Evolutionary conservation across 2,113 vertebrate genomes (phyloP).

Genomic region (Azemiops feae): DNA sequence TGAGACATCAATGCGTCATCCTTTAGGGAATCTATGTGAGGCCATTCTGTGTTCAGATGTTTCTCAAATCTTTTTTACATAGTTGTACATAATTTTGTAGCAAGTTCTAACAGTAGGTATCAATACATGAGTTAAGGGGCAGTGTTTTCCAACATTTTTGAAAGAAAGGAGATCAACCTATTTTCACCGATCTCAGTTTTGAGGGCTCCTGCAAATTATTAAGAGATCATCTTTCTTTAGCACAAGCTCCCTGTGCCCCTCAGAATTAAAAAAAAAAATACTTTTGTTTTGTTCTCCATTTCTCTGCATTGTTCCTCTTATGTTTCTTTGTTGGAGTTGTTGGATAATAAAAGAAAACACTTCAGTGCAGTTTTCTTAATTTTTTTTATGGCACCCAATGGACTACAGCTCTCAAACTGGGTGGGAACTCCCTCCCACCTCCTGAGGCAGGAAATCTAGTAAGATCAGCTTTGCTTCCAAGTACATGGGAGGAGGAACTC

Average conservation of each 20-base stretch:
- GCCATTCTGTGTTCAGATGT: background rate
- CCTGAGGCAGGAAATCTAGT: background rate
- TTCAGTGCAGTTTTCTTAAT: background rate
- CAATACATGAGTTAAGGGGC: background rate
- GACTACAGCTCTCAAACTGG: background rate
- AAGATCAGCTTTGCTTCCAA: background rate
- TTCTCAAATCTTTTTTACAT: background rate
- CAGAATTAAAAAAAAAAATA: background rate
- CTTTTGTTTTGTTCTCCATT: background rate
- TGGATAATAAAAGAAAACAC: background rate
- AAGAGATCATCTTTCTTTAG: background rate
- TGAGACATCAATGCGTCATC: background rate
- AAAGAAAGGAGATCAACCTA: background rate
- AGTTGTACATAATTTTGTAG: background rate
- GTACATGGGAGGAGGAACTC: background rate
- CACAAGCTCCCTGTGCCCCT: background rate
- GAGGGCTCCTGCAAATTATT: background rate
- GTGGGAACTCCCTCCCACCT: background rate
- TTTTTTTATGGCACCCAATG: background rate
- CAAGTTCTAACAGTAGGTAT: background rate
- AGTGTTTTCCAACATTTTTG: background rate
- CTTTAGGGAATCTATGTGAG: background rate
- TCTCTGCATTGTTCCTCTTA: background rate
- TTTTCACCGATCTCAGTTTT: background rate
- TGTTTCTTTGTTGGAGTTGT: background rate